Conservation (phyloP, 2,797 vertebrate species). For the Chaetophractus vellerosus region DNA sequence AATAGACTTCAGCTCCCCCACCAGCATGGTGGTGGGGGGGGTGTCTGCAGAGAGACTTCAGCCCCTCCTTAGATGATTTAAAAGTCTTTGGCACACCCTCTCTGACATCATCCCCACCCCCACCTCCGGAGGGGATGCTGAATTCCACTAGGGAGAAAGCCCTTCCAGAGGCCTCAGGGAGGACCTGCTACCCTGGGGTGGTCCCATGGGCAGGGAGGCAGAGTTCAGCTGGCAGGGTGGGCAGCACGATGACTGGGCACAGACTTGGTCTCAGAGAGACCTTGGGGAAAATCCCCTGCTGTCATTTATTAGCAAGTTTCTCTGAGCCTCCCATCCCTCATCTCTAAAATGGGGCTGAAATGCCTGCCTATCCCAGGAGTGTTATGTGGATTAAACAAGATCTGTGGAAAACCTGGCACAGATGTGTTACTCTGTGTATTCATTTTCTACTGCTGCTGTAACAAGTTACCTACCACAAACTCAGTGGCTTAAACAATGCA, state of each 20-base stretch:
- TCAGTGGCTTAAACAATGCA: constrained; percentile 1
- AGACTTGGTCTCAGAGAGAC: not conserved
- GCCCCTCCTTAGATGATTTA: not conserved
- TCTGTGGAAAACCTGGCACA: not conserved
- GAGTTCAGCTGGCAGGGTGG: not conserved
- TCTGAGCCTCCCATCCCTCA: not conserved
- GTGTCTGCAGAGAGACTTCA: too few relatives aligned
- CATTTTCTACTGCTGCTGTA: not conserved
- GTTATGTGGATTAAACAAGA: not conserved
- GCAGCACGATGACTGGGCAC: not conserved
- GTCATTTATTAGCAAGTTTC: not conserved
- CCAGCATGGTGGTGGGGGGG: too few relatives aligned
- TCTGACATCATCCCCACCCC: not conserved
- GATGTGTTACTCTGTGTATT: not conserved
- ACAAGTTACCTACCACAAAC: not conserved
- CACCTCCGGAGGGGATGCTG: not conserved
- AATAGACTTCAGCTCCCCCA: too few relatives aligned
- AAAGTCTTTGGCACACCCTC: not conserved
- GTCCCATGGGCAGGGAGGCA: not conserved
- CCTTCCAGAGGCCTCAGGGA: not conserved
- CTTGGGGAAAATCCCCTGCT: not conserved
- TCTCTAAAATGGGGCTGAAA: constrained; percentile 4
- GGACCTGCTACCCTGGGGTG: not conserved
- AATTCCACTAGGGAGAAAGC: not conserved
- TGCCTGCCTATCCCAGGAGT: not conserved